phyloP scores from a whole-genome alignment of 2,113 vertebrate species.

The Archilochus colubris region DNA sequence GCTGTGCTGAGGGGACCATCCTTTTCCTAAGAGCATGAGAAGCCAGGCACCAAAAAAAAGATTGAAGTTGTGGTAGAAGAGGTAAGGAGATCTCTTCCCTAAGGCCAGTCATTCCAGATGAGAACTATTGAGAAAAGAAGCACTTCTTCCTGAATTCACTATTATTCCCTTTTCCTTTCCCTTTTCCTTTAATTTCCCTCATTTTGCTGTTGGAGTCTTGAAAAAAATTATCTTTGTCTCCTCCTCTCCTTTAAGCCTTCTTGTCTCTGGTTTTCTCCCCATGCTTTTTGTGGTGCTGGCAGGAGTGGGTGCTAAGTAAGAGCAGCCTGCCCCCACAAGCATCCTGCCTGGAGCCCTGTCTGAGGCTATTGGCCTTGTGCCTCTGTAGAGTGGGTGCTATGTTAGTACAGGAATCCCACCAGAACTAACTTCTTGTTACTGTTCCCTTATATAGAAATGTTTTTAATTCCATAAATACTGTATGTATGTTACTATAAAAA shows the following conservation, averaged over 20 bases:
- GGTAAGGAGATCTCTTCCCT: neutral
- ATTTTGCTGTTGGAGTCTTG: neutral
- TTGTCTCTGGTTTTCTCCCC: neutral
- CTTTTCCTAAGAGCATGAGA: neutral
- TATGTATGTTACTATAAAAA: conserved; percentile 6
- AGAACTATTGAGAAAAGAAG: neutral
- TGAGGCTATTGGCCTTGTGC: neutral
- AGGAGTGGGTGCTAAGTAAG: neutral
- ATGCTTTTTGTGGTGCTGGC: neutral
- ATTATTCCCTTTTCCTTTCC: neutral
- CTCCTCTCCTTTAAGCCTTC: neutral
- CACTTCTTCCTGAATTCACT: neutral
- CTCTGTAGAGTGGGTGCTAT: neutral
- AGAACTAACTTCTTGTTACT: conserved; percentile 34
- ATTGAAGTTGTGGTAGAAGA: neutral
- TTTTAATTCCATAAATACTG: conserved; percentile 54
- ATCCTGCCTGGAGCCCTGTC: neutral
- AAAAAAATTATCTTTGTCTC: neutral
- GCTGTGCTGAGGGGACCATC: neutral
- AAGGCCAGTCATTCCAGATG: neutral
- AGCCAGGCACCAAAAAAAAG: neutral
- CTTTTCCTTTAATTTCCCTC: neutral
- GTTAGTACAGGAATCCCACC: conserved; percentile 7
- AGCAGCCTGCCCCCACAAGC: neutral
- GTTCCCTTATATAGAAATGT: conserved; percentile 44